Percentiles rank a stretch among this genome's conserved stretches.
Conservation (phyloP, 2,113 vertebrate genomes). For the Eclectus roratus region DNA sequence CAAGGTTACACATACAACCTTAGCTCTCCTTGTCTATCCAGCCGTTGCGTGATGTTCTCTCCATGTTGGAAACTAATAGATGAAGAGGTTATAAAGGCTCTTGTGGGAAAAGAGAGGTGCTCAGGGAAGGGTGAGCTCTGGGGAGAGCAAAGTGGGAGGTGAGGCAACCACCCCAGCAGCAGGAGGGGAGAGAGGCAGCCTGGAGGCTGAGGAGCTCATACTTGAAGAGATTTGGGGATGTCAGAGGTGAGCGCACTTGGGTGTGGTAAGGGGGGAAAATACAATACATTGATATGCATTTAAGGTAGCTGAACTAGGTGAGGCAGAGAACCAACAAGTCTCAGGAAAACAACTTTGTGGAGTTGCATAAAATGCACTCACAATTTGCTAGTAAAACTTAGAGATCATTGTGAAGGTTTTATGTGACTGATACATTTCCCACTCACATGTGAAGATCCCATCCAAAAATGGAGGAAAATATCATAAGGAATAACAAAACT, state of each 20-base stretch:
- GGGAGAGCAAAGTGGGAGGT: not conserved
- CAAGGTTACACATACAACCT: not conserved
- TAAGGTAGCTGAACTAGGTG: not conserved
- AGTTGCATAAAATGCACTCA: not conserved
- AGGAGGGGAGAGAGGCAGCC: not conserved
- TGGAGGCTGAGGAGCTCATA: not conserved
- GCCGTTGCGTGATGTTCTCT: not conserved
- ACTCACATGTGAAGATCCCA: not conserved
- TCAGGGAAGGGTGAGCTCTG: not conserved
- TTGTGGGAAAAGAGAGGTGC: not conserved
- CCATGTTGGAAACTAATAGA: not conserved
- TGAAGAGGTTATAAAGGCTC: not conserved
- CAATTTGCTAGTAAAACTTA: not conserved
- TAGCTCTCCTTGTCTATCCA: not conserved
- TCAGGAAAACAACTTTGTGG: not conserved
- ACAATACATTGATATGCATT: not conserved
- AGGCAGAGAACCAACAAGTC: not conserved
- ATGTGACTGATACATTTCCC: not conserved
- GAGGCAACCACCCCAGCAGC: fast-evolving
- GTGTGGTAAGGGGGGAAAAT: not conserved
- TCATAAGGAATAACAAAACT: not conserved
- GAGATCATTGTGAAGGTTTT: not conserved
- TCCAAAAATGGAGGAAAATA: not conserved
- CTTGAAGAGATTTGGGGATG: not conserved
- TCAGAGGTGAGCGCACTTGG: fast-evolving